Evolutionary conservation across 2,113 vertebrate genomes (phyloP).

Genomic region (Callipepla californica): DNA sequence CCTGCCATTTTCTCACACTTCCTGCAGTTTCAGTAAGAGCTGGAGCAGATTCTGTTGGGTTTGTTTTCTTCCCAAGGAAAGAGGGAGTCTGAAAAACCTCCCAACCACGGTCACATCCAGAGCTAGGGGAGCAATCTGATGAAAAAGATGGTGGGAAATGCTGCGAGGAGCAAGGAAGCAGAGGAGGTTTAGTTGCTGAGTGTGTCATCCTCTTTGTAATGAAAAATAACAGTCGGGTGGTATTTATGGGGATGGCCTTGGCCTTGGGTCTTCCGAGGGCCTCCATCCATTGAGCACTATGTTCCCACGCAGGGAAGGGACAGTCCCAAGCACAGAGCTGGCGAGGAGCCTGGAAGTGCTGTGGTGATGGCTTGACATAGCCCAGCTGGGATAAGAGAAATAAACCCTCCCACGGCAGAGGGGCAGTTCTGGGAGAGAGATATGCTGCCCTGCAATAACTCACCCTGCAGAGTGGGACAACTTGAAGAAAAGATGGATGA

Average conservation of each 20-base stretch:
- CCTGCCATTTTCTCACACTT: background rate
- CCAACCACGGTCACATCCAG: background rate
- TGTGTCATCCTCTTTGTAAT: accelerated
- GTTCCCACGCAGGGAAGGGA: accelerated
- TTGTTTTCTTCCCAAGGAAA: background rate
- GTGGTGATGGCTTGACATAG: no score
- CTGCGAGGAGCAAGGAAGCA: background rate
- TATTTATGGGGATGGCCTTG: background rate
- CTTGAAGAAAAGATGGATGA: no score
- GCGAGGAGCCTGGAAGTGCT: background rate
- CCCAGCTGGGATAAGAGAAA: background rate
- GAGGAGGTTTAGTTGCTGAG: background rate
- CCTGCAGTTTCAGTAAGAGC: background rate
- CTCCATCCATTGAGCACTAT: background rate
- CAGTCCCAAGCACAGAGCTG: background rate
- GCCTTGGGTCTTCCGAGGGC: background rate
- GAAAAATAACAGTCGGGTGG: background rate
- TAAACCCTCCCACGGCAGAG: background rate
- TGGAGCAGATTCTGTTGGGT: background rate
- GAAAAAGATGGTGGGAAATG: background rate
- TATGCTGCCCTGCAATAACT: background rate
- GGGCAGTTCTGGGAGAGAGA: background rate
- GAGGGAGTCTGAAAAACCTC: background rate
- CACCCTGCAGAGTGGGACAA: no score
- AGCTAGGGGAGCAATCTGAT: background rate